Evolutionary conservation across 2,797 vertebrate species (phyloP).

Genomic region (Arremon brunneinucha): DNA sequence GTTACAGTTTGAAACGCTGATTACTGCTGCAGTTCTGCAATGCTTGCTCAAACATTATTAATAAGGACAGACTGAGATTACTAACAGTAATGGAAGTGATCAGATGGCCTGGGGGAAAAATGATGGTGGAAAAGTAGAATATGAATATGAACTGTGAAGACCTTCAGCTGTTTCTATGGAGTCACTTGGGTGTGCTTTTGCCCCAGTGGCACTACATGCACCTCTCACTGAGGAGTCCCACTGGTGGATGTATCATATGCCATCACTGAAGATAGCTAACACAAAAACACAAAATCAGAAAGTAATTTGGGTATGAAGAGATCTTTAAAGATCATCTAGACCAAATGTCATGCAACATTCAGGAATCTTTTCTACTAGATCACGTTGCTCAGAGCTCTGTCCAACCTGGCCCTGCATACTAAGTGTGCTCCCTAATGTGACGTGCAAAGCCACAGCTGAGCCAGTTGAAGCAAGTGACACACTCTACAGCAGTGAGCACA

Average conservation of each 20-base stretch:
- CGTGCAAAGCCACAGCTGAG: background rate
- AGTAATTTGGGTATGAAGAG: background rate
- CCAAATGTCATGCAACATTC: rapidly evolving
- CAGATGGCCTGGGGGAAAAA: background rate
- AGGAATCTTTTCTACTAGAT: background rate
- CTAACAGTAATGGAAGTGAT: background rate
- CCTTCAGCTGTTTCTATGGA: background rate
- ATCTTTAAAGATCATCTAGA: background rate
- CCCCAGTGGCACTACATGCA: too few relatives aligned
- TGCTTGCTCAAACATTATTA: background rate
- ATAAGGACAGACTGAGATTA: background rate
- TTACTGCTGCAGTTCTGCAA: background rate
- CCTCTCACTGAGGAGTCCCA: background rate
- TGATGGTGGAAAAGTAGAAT: background rate
- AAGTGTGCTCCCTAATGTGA: background rate
- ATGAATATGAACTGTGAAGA: background rate
- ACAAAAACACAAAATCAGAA: background rate
- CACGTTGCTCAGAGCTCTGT: background rate
- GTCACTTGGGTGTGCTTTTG: rapidly evolving
- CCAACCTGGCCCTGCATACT: background rate
- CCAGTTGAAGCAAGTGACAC: background rate
- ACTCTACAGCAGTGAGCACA: background rate
- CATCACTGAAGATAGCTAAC: rapidly evolving
- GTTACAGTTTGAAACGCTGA: background rate
- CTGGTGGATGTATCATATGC: rapidly evolving